Percentiles rank a stretch among this genome's conserved stretches.
Evolutionary conservation across 2,797 vertebrate genomes (phyloP).

Genomic region (Eulemur albifrons): DNA sequence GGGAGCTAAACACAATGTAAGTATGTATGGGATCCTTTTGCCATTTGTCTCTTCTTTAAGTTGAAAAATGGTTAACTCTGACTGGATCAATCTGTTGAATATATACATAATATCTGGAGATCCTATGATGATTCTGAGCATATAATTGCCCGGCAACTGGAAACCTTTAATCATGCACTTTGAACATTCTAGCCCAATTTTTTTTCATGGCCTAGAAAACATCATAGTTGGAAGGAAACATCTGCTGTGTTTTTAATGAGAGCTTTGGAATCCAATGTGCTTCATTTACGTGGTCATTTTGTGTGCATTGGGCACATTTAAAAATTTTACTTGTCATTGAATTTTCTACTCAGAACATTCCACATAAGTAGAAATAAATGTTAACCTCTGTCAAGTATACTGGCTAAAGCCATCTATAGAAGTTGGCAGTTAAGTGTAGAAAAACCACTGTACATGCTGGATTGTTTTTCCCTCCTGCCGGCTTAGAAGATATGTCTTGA

Average conservation of each 20-base stretch:
- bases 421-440: background rate
- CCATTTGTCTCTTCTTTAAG: background rate
- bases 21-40: background rate
- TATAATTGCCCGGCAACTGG: conserved; percentile 6
- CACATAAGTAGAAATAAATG: conserved; percentile 43
- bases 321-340: conserved; percentile 12
- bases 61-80: background rate
- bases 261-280: background rate
- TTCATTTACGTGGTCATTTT: conserved; percentile 41
- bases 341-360: conserved; percentile 23
- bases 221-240: conserved; percentile 37
- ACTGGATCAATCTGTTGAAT: background rate
- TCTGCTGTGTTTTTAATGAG: conserved; percentile 45
- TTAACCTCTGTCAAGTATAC: conserved; percentile 36
- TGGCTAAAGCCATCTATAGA: background rate
- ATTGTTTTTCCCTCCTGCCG: conserved; percentile 39
- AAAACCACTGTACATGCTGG: background rate
- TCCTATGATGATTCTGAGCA: background rate
- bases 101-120: background rate
- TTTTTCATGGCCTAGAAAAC: conserved; percentile 29
- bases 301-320: conserved; percentile 17
- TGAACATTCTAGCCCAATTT: conserved; percentile 27
- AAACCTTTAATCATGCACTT: conserved; percentile 50
- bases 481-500: conserved; percentile 38
- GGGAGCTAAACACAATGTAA: background rate